phyloP scores from a whole-genome alignment of 2,888 invertebrate genomes.

The Glaucopsyche alexis region DNA sequence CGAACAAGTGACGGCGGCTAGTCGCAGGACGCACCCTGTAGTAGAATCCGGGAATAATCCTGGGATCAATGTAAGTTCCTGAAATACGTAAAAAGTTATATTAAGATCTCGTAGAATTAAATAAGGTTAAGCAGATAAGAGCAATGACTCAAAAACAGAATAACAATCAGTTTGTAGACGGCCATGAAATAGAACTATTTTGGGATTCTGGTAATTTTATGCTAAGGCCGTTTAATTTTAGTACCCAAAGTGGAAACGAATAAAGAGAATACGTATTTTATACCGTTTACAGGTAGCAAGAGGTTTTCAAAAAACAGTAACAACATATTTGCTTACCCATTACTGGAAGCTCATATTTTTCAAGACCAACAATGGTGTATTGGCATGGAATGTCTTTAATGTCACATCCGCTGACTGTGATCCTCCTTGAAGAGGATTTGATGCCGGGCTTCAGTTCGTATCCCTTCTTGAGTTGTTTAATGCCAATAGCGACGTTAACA shows the following conservation, averaged over 20 bases:
- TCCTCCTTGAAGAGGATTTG: constrained; percentile 81
- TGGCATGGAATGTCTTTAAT: constrained; percentile 84
- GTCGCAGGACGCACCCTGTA: constrained; percentile 86
- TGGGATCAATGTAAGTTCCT: constrained; percentile 87
- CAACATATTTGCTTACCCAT: constrained; percentile 75
- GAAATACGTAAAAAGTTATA: constrained; percentile 35
- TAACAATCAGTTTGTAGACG: not conserved
- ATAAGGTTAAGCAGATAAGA: not conserved
- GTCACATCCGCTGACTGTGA: constrained; percentile 81
- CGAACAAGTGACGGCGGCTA: constrained; percentile 82
- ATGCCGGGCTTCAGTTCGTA: constrained; percentile 83
- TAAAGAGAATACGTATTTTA: not conserved
- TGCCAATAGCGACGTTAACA: constrained; percentile 79
- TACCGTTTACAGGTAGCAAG: not conserved
- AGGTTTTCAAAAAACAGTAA: constrained; percentile 32
- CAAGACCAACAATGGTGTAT: constrained; percentile 83
- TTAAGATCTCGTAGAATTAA: not conserved
- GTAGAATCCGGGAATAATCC: constrained; percentile 85
- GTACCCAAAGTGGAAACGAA: not conserved
- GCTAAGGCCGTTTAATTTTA: not conserved
- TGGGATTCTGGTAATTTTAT: not conserved
- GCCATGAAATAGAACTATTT: constrained; percentile 15
- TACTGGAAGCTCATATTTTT: constrained; percentile 84
- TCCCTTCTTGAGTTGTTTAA: constrained; percentile 75
- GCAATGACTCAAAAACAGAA: constrained; percentile 3